Conservation (phyloP, 2,888 invertebrate genomes). For the Eutolmus rufibarbis region DNA sequence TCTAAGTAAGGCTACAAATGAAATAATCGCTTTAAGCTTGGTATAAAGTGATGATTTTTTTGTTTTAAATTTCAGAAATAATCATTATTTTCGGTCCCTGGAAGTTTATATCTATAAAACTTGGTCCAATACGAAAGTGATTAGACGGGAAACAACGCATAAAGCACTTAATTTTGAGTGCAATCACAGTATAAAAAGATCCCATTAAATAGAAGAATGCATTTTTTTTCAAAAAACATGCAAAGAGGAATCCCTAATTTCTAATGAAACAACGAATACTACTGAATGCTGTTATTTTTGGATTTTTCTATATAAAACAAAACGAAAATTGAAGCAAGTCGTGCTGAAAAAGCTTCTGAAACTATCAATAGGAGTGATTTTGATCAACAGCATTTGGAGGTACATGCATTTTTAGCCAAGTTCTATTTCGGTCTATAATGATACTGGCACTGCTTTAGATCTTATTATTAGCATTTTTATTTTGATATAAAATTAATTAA, state of each 20-base stretch:
- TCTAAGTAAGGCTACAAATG: no score
- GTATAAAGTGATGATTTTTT: no score
- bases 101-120: no score
- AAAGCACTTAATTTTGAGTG: not conserved
- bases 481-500: conserved; percentile 44
- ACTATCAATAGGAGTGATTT: no score
- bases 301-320: not conserved
- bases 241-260: not conserved
- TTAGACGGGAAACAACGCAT: no score
- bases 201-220: no score
- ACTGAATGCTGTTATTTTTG: not conserved
- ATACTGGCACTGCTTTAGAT: conserved; percentile 6
- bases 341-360: no score
- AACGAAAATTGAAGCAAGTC: not conserved
- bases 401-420: not conserved
- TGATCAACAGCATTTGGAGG: no score
- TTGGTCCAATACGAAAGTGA: not conserved
- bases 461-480: conserved; percentile 44
- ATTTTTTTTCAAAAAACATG: not conserved
- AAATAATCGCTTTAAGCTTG: no score
- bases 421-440: not conserved
- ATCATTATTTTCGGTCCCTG: no score
- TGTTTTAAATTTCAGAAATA: no score
- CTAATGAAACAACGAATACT: not conserved
- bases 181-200: no score